Percentiles rank a stretch among this genome's conserved stretches.
Conservation (phyloP, 2,888 invertebrate species). For the Eupithecia inturbata region DNA sequence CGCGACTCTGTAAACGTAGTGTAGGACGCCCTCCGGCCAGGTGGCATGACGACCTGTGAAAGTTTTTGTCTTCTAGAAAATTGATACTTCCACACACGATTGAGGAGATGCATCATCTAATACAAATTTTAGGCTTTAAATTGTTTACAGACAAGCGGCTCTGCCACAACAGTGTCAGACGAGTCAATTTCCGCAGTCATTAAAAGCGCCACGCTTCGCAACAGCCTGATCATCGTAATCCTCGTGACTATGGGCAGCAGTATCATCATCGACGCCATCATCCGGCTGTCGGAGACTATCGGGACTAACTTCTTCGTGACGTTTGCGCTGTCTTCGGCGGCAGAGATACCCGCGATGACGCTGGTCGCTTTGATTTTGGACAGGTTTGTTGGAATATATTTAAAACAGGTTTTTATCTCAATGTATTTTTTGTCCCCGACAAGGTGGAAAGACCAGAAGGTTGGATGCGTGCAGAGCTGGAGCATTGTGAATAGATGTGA, state of each 20-base stretch:
- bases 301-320: slow-evolving; percentile 66
- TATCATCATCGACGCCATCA: slow-evolving; percentile 61
- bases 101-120: neutral
- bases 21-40: too few relatives aligned
- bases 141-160: slow-evolving; percentile 44
- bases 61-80: neutral
- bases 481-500: too few relatives aligned
- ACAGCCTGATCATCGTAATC: slow-evolving; percentile 52
- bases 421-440: neutral
- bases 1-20: too few relatives aligned
- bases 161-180: slow-evolving; percentile 49
- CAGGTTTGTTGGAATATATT: slow-evolving; percentile 34
- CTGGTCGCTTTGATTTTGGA: slow-evolving; percentile 47
- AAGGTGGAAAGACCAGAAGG: neutral
- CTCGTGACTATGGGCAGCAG: slow-evolving; percentile 57
- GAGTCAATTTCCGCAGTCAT: slow-evolving; percentile 54
- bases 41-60: too few relatives aligned
- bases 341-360: slow-evolving; percentile 58
- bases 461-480: neutral
- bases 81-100: neutral
- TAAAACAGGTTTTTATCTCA: neutral
- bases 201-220: slow-evolving; percentile 51
- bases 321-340: slow-evolving; percentile 61
- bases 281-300: slow-evolving; percentile 66
- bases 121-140: neutral